These are phyloP conservation scores for Sorex fumeus DNA, from an alignment of 2,113 vertebrate genomes.

Conservation along the genomic window DNA sequence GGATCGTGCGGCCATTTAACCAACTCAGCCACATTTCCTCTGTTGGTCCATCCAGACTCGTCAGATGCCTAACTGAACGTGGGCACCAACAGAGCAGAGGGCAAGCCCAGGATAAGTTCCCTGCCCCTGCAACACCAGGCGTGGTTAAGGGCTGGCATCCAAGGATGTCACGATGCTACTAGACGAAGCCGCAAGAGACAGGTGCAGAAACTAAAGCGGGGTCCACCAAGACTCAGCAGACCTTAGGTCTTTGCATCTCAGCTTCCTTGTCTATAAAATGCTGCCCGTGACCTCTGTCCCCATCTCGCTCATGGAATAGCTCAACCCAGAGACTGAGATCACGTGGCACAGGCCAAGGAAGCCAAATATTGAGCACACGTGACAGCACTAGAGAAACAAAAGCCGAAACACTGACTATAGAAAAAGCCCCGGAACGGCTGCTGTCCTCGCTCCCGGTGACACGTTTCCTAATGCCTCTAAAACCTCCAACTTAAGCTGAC, in stretches of 20 bases:
- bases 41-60: neutral
- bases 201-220: neutral
- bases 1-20: conserved; percentile 16
- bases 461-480: conserved; percentile 34
- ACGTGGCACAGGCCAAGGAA: neutral
- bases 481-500: conserved; percentile 57
- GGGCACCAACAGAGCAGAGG: neutral
- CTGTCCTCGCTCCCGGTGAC: neutral
- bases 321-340: conserved; percentile 14
- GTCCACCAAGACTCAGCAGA: neutral
- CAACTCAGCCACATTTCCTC: neutral
- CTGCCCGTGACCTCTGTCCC: conserved; percentile 16
- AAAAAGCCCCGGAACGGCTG: neutral
- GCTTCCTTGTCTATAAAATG: conserved; percentile 13
- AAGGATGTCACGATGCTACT: conserved; percentile 14
- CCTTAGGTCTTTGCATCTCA: neutral
- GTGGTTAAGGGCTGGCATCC: conserved; percentile 22
- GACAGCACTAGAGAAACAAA: neutral
- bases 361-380: conserved; percentile 10
- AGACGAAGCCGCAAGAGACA: neutral
- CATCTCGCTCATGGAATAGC: neutral
- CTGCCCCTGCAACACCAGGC: neutral
- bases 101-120: neutral
- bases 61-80: neutral
- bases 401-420: neutral